Percentiles rank a stretch among this genome's conserved stretches.
These are phyloP conservation scores for Rhynchomys soricoides DNA, from an alignment of 2,113 vertebrate genomes.

Conservation along the genomic window DNA sequence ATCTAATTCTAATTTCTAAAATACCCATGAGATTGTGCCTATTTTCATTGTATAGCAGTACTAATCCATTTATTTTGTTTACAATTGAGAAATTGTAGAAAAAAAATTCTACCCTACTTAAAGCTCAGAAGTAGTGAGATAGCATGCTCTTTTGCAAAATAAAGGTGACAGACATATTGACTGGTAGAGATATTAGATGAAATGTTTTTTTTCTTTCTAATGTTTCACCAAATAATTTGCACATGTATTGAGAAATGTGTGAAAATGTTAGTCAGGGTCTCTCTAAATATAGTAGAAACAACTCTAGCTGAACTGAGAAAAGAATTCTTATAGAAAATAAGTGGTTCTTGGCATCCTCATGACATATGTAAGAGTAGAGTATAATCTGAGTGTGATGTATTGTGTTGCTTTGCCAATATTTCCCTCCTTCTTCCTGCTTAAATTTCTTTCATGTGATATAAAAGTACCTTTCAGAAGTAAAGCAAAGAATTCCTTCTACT, in stretches of 20 bases:
- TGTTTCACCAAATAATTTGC: neutral
- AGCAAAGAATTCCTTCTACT: neutral
- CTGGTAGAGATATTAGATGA: neutral
- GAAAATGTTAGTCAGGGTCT: conserved; percentile 31
- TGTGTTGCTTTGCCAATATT: neutral
- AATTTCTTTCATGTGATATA: neutral
- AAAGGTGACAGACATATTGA: neutral
- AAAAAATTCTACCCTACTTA: too few species aligned
- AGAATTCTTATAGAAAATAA: conserved; percentile 2
- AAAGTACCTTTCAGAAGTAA: neutral
- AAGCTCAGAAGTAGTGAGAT: neutral
- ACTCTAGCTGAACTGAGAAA: neutral
- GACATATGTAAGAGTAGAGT: neutral
- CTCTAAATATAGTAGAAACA: conserved; percentile 6
- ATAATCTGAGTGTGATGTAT: neutral
- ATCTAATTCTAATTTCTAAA: neutral
- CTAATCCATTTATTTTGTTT: neutral
- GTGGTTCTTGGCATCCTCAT: neutral
- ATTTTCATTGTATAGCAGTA: neutral
- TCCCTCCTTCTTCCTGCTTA: neutral
- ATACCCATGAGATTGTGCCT: neutral
- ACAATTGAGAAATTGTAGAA: too few species aligned
- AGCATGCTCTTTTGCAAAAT: neutral
- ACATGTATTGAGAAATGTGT: neutral
- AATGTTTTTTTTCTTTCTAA: neutral